A percentile compares a stretch with the other conserved stretches of the same genome.
phyloP scores from a whole-genome alignment of 1,140 invertebrate species.

The Tetragonula clypearis region DNA sequence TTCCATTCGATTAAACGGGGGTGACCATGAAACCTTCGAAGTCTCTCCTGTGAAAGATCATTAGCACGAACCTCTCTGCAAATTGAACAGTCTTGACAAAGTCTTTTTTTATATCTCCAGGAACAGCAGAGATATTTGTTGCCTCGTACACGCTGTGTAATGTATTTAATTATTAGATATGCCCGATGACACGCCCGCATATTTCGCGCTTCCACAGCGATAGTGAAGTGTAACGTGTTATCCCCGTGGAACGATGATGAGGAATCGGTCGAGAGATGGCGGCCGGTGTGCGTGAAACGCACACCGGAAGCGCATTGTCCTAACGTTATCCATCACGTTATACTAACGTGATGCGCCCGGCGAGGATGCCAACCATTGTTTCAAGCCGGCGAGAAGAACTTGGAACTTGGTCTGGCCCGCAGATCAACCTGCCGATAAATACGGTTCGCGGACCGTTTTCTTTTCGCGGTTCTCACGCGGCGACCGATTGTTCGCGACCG shows the following conservation, averaged over 20 bases:
- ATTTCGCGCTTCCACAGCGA: too few species aligned
- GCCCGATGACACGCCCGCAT: too few species aligned
- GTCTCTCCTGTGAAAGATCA: too few species aligned
- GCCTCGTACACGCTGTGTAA: too few species aligned
- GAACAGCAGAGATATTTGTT: too few species aligned
- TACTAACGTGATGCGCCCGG: slow-evolving; percentile 3
- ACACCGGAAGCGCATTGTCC: slow-evolving; percentile 69
- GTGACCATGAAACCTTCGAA: too few species aligned
- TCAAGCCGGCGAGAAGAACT: slow-evolving; percentile 55
- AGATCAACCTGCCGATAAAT: slow-evolving; percentile 58
- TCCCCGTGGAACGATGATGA: slow-evolving; percentile 42
- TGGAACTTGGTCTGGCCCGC: slow-evolving; percentile 16
- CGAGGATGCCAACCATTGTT: slow-evolving; percentile 59
- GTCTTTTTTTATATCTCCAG: too few species aligned
- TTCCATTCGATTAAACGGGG: too few species aligned
- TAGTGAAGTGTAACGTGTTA: too few species aligned
- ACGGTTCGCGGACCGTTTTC: slow-evolving; percentile 14
- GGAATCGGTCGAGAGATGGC: slow-evolving; percentile 50
- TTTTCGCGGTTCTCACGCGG: slow-evolving; percentile 33
- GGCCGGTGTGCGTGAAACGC: slow-evolving; percentile 55
- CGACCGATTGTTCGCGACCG: neutral
- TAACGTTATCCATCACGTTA: slow-evolving; percentile 6
- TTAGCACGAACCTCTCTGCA: too few species aligned
- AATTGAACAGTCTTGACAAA: too few species aligned
- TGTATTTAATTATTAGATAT: too few species aligned